Evolutionary conservation across 1,140 invertebrate species (phyloP), one percentile per base, ranked within the genome.

Genomic region (Popillia japonica): DNA sequence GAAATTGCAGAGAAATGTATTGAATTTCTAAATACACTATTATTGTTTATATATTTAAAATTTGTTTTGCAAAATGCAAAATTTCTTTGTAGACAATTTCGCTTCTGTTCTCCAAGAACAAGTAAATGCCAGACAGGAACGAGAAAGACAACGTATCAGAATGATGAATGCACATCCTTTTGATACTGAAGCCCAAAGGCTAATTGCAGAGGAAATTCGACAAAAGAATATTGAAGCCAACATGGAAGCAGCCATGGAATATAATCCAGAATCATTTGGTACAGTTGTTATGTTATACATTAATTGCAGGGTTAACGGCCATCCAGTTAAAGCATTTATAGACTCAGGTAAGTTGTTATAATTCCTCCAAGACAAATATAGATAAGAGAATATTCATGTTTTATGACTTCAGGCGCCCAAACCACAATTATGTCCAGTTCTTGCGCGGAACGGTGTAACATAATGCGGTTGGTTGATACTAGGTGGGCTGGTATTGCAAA

Each of bases 181-280:
- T 87, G 96, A 99, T 87, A 92, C 95, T 2, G 96, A 98, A 87
- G 95, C 96, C 0, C 98, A 99, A 86, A 90, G 93, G 81, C 89
- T 98, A 77, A 99, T 99, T 83, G 97, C 96, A 14, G 97, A 98
- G 86, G 96, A 98, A 89, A 99, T 99, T 77, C 91, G 93, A 82
- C 94, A 97, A 83, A 96, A 98, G 85, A 99, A 99, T 87, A 98
- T 99, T 78, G 96, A 99, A 89, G 95, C 95, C 0, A 99, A 99
- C 86, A 99, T 99, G 98, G 96, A 99, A 85, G 96, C 96, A 0
- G 98, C 98, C 0, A 98, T 99, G 92, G 98, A 99, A 85, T 97
- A 96, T 86, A 97, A 98, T 88, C 98, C 98, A 0, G 98, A 99
- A 87, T 98, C 95, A 20, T 99, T 99, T 89, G 98, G 97, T 72